Percentiles rank a stretch among this genome's conserved stretches.
Evolutionary conservation across 2,888 invertebrate genomes (phyloP).

Genomic region (Celastrina argiolus): DNA sequence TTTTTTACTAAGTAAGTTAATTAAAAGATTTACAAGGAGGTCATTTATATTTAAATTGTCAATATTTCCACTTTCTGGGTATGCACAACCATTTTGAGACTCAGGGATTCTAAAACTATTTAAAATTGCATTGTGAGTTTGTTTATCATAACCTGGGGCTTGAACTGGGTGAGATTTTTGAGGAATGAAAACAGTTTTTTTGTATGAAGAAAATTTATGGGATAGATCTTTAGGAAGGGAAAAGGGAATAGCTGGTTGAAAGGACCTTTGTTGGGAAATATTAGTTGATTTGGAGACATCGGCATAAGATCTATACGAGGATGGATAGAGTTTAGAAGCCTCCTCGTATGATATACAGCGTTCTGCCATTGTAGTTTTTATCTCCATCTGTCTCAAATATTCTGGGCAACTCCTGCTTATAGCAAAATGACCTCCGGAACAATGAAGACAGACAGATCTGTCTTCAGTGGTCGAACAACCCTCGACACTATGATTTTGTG

Average conservation of each 20-base stretch:
- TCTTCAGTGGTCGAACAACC: neutral
- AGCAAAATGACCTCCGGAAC: neutral
- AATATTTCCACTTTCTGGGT: neutral
- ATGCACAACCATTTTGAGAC: neutral
- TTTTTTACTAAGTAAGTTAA: neutral
- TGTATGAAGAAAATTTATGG: neutral
- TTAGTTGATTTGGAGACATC: neutral
- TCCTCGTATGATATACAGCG: neutral
- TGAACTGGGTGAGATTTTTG: neutral
- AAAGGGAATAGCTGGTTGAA: too few relatives aligned
- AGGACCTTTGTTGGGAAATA: too few relatives aligned
- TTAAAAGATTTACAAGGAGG: neutral
- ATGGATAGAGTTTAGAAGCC: neutral
- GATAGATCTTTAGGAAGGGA: too few relatives aligned
- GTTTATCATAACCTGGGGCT: neutral
- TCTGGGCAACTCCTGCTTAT: neutral
- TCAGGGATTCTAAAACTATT: neutral
- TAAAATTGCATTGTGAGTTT: neutral
- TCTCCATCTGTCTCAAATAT: neutral
- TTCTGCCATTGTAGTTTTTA: neutral
- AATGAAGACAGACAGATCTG: neutral
- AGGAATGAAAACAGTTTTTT: neutral
- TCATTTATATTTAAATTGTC: neutral
- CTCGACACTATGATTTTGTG: neutral
- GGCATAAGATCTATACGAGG: neutral